Percentiles rank a stretch among this genome's conserved stretches.
These are phyloP conservation scores for Cerastis rubricosa DNA, from an alignment of 2,888 invertebrate species.

Conservation along the genomic window DNA sequence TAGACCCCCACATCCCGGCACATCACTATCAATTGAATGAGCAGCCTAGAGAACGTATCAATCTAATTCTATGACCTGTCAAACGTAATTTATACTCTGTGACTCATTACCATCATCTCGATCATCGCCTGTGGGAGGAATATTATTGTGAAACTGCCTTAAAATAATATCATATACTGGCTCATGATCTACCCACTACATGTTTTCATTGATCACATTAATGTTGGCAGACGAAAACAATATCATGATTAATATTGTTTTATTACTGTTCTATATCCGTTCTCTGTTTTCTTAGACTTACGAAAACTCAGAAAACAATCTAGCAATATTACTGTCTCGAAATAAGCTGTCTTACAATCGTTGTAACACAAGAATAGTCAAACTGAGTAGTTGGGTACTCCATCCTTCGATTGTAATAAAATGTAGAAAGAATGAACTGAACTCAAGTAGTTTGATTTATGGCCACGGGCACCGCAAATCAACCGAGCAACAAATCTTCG, in stretches of 20 bases:
- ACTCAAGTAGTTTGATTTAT: conserved; percentile 66
- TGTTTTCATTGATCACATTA: conserved; percentile 56
- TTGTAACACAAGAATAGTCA: conserved; percentile 50
- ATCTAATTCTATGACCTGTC: conserved; percentile 85
- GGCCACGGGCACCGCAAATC: conserved; percentile 66
- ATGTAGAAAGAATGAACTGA: conserved; percentile 50
- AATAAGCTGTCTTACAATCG: conserved; percentile 43
- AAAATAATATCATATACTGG: conserved; percentile 57
- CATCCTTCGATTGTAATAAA: conserved; percentile 53
- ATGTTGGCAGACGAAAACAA: conserved; percentile 57
- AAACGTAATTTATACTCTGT: conserved; percentile 82
- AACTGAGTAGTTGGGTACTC: conserved; percentile 13
- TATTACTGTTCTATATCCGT: conserved; percentile 42
- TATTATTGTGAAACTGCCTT: conserved; percentile 58
- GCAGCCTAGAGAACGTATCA: conserved; percentile 86
- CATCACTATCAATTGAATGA: conserved; percentile 85
- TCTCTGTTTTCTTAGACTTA: conserved; percentile 39
- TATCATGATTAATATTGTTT: conserved; percentile 50
- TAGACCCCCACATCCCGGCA: conserved; percentile 89
- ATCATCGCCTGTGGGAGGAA: conserved; percentile 55
- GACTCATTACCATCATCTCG: conserved; percentile 67
- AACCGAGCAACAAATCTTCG: conserved; percentile 69
- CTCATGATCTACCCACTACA: conserved; percentile 53
- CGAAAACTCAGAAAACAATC: conserved; percentile 33
- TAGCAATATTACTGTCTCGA: conserved; percentile 36